Percentiles rank a stretch among this genome's conserved stretches.
These are phyloP conservation scores for Lepidocyrtinus sp. DNA, from an alignment of 2,888 invertebrate genomes.

Conservation along the genomic window DNA sequence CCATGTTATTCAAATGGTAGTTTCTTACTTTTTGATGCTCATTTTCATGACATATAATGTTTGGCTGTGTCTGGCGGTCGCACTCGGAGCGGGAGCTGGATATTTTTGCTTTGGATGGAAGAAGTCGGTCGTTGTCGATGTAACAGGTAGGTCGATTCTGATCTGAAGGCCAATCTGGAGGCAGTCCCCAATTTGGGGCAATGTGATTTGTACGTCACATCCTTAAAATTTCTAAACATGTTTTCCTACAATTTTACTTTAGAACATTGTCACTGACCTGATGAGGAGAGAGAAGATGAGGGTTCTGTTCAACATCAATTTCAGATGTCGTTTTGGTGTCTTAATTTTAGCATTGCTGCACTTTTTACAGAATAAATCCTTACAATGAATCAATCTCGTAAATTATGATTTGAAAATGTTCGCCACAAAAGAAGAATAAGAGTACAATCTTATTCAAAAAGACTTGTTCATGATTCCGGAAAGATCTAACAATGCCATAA, in stretches of 20 bases:
- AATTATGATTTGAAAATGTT: background rate
- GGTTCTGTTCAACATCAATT: too few species aligned
- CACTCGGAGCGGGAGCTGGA: constrained; percentile 89
- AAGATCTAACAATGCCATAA: constrained; percentile 4
- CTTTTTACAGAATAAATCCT: background rate
- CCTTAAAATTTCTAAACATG: too few species aligned
- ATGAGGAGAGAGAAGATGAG: background rate
- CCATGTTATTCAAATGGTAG: constrained; percentile 90
- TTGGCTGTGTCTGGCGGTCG: constrained; percentile 92
- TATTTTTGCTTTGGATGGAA: constrained; percentile 98
- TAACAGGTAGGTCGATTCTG: constrained; percentile 75
- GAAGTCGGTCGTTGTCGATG: constrained; percentile 92
- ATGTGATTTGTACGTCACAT: too few species aligned
- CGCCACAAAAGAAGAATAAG: background rate
- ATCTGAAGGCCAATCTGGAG: background rate
- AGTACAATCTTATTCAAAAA: background rate
- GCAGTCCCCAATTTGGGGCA: too few species aligned
- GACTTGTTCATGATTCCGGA: constrained; percentile 38
- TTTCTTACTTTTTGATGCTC: constrained; percentile 95
- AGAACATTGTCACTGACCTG: constrained; percentile 90
- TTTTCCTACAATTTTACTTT: constrained; percentile 1
- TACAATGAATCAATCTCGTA: background rate
- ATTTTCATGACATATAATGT: constrained; percentile 98
- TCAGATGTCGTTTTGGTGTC: background rate
- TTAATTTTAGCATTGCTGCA: background rate